Conservation (phyloP, 2,888 invertebrate species). For the Hecatera dysodea region DNA sequence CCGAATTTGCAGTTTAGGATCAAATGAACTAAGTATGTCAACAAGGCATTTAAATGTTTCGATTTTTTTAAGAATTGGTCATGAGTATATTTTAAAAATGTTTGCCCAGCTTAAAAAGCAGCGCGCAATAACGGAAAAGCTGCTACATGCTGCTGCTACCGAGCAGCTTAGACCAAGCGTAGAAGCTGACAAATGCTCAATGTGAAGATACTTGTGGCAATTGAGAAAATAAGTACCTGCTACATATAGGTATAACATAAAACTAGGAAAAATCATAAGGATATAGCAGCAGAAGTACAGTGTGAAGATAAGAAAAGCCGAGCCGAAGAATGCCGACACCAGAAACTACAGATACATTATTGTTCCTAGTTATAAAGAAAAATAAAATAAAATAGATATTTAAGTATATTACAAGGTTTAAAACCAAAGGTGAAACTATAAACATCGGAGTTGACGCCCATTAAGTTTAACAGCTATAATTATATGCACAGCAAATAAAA, state of each 20-base stretch:
- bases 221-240: no score
- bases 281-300: neutral
- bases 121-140: no score
- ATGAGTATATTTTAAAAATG: neutral
- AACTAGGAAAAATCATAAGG: no score
- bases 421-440: slow-evolving; percentile 25
- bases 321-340: neutral
- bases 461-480: slow-evolving; percentile 45
- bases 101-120: neutral
- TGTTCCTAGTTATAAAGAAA: neutral
- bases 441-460: slow-evolving; percentile 35
- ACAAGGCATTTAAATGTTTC: neutral
- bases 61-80: neutral
- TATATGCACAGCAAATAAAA: slow-evolving; percentile 41
- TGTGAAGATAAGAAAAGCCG: neutral
- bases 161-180: no score
- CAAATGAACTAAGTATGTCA: neutral
- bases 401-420: neutral
- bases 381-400: neutral
- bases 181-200: no score
- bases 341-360: neutral
- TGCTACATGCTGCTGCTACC: no score
- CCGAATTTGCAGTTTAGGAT: neutral
- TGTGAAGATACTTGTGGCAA: no score
- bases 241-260: no score